These are phyloP conservation scores for Nipponia nippon DNA, from an alignment of 2,113 vertebrate species.

Conservation along the genomic window DNA sequence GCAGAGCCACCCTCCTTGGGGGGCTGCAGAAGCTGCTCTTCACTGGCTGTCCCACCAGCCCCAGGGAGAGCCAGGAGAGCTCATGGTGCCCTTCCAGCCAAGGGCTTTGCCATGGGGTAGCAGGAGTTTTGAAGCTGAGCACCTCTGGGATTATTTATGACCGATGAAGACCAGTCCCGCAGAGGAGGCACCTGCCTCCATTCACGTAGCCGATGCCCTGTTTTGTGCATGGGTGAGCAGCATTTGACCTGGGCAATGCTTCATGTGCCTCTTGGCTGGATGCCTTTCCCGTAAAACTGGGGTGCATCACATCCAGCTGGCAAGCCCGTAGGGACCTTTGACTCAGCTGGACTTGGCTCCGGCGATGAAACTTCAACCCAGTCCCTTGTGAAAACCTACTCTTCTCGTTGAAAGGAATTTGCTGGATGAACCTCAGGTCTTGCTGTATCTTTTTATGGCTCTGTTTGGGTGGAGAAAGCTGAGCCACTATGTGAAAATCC, in stretches of 20 bases:
- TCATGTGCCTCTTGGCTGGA: background rate
- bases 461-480: background rate
- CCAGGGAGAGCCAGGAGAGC: background rate
- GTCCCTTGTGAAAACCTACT: background rate
- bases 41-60: background rate
- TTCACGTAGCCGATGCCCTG: background rate
- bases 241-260: background rate
- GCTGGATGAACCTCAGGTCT: background rate
- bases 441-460: background rate
- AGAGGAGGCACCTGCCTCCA: background rate
- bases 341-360: background rate
- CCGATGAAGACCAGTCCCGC: accelerated
- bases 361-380: background rate
- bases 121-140: background rate
- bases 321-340: background rate
- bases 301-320: conserved; percentile 19
- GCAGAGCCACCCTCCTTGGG: background rate
- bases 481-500: background rate
- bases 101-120: background rate
- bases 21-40: background rate
- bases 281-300: background rate
- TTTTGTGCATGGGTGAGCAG: background rate
- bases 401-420: background rate
- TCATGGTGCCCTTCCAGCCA: background rate
- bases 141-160: background rate